phyloP scores from a whole-genome alignment of 2,113 vertebrate genomes.

The Brienomyrus longianalis region DNA sequence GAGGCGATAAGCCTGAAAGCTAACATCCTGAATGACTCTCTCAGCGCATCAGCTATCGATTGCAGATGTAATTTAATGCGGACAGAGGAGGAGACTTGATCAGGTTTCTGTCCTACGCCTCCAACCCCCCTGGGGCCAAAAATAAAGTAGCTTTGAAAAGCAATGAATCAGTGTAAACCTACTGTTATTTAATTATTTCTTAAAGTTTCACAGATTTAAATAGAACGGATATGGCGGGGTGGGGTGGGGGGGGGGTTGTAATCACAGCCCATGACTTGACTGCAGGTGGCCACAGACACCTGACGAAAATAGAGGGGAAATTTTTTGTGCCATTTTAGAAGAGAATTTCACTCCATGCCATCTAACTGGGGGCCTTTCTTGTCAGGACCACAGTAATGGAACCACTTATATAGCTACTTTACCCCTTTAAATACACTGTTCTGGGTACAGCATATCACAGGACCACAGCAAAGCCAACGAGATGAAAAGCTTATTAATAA shows the following conservation, averaged over 20 bases:
- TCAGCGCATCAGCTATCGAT: constrained; percentile 4
- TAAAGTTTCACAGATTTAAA: background rate
- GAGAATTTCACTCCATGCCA: background rate
- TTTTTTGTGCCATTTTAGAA: background rate
- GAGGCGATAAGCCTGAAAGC: background rate
- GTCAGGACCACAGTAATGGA: background rate
- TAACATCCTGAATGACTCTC: background rate
- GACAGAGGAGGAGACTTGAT: background rate
- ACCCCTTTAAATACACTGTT: background rate
- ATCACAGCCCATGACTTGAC: background rate
- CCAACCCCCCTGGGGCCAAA: background rate
- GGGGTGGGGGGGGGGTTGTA: background rate
- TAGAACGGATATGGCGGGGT: background rate
- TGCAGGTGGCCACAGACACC: background rate
- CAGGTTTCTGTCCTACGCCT: background rate
- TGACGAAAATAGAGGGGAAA: background rate
- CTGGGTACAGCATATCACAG: background rate
- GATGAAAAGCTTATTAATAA: background rate
- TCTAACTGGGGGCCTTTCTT: background rate
- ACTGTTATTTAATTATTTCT: background rate
- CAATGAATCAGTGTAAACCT: constrained; percentile 1
- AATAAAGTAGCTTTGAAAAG: background rate
- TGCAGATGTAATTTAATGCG: background rate
- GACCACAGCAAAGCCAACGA: background rate
- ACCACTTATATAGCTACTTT: background rate